Conservation (phyloP, 2,113 vertebrate species). For the Dolichallabes microphthalmus region DNA sequence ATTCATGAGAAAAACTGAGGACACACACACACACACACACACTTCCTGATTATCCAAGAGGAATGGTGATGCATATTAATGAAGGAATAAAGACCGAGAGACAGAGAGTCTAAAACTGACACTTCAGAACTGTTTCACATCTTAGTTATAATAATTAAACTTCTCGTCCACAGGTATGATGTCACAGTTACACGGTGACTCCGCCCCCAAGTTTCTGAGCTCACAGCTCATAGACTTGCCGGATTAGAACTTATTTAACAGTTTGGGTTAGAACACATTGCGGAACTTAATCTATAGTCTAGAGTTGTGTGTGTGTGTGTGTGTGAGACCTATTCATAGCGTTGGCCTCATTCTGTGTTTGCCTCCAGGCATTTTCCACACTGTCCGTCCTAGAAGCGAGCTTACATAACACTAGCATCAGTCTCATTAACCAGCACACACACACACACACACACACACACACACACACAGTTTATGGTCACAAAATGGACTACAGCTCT, state of each 20-base stretch:
- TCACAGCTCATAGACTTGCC: background rate
- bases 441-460: conserved; percentile 5
- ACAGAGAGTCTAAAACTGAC: conserved; percentile 10
- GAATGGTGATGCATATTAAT: conserved; percentile 50
- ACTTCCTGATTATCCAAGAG: conserved; percentile 32
- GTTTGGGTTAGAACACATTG: background rate
- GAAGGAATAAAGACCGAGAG: background rate
- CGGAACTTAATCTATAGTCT: background rate
- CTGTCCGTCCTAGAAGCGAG: background rate
- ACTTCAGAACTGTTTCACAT: conserved; percentile 2
- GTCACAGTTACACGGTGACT: background rate
- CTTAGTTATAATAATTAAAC: background rate
- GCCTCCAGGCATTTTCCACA: conserved; percentile 29
- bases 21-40: background rate
- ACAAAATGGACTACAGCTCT: background rate
- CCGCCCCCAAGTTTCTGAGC: background rate
- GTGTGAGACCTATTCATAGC: conserved; percentile 18
- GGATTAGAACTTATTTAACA: background rate
- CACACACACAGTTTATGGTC: background rate
- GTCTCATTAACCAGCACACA: background rate
- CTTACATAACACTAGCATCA: background rate
- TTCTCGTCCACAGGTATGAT: too few relatives aligned
- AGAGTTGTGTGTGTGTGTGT: background rate
- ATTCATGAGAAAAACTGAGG: conserved; percentile 14
- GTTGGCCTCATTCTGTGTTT: background rate